These are phyloP conservation scores for Diloba caeruleocephala DNA, from an alignment of 2,888 invertebrate genomes.

Conservation along the genomic window DNA sequence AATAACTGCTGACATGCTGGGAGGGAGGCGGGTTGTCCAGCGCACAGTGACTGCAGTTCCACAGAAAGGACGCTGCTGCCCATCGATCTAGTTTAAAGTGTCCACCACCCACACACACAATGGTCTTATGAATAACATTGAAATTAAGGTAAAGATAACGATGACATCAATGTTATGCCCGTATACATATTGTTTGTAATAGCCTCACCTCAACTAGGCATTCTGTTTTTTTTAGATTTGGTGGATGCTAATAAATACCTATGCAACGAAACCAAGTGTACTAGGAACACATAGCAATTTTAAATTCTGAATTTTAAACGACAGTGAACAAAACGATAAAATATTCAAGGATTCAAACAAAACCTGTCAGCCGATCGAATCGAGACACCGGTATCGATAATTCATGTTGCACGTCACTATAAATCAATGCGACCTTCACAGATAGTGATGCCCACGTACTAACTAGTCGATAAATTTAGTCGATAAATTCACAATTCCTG, in stretches of 20 bases:
- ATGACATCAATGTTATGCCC: no score
- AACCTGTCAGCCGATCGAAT: slow-evolving; percentile 57
- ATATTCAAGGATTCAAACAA: slow-evolving; percentile 57
- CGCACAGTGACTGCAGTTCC: no score
- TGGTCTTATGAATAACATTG: no score
- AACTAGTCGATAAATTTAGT: slow-evolving; percentile 82
- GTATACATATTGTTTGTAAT: no score
- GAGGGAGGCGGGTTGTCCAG: no score
- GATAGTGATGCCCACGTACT: slow-evolving; percentile 87
- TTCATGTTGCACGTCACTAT: slow-evolving; percentile 83
- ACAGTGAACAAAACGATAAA: slow-evolving; percentile 51
- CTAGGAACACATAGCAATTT: slow-evolving; percentile 22
- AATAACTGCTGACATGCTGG: no score
- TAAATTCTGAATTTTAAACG: slow-evolving; percentile 54
- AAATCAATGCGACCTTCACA: slow-evolving; percentile 81
- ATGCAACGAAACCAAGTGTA: slow-evolving; percentile 21
- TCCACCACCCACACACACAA: no score
- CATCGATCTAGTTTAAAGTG: no score
- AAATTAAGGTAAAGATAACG: no score
- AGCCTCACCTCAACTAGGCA: no score
- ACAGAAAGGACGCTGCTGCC: no score
- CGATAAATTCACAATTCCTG: slow-evolving; percentile 64
- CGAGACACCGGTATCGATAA: slow-evolving; percentile 81
- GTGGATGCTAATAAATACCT: slow-evolving; percentile 17
- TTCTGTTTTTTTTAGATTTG: no score